Conservation (phyloP, 2,888 invertebrate species). For the Acrobasis suavella region DNA sequence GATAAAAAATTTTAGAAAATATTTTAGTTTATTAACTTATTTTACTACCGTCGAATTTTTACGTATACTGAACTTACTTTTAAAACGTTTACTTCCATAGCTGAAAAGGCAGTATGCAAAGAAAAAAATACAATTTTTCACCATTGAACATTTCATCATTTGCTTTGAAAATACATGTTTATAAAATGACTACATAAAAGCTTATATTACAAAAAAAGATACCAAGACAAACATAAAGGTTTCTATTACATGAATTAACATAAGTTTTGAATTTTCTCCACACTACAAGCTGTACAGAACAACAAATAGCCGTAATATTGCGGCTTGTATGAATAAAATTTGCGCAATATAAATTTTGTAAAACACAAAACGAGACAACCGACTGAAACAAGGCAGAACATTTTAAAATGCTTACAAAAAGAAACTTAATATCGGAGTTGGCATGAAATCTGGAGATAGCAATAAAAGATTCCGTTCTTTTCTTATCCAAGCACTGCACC, state of each 20-base stretch:
- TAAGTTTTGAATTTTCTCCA: not conserved
- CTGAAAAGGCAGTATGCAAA: too few species aligned
- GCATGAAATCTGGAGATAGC: conserved; percentile 23
- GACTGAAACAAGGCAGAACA: conserved; percentile 8
- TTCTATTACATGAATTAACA: not conserved
- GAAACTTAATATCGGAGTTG: conserved; percentile 20
- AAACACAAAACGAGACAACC: conserved; percentile 3
- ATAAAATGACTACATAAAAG: not conserved
- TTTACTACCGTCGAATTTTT: too few species aligned
- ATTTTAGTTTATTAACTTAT: too few species aligned
- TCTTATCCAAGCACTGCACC: conserved; percentile 25
- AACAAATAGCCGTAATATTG: conserved; percentile 13
- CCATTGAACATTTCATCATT: too few species aligned
- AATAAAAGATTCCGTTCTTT: conserved; percentile 27
- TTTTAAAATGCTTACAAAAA: conserved; percentile 19
- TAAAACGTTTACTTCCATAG: too few species aligned
- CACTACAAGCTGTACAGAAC: not conserved
- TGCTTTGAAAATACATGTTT: too few species aligned
- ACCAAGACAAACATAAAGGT: not conserved
- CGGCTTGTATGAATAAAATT: conserved; percentile 10
- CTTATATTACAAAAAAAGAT: not conserved
- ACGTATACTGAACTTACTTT: too few species aligned
- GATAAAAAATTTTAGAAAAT: too few species aligned
- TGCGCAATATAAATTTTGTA: not conserved
- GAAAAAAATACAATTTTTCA: too few species aligned